Evolutionary conservation across 2,888 invertebrate species (phyloP), one percentile per base, ranked within the genome.

Genomic region (Lithophane leautieri): DNA sequence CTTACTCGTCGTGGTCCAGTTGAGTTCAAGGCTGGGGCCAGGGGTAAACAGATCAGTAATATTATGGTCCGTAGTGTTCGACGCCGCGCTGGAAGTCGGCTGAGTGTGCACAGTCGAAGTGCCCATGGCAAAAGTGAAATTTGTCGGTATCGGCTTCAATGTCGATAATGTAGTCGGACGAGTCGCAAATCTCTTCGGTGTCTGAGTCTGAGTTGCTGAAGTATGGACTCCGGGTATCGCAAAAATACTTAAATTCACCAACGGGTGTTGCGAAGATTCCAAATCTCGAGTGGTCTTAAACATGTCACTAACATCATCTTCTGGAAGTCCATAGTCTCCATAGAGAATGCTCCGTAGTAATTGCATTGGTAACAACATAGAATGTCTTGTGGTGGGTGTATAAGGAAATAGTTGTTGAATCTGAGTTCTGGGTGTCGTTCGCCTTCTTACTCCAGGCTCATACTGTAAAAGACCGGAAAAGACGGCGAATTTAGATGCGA

Each of bases 401-500:
- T 61, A 54, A 16, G 74, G 65, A 66, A 65, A 81, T 16, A 47
- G 52, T 28, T 80, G 52, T 44, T 61, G 52, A 44, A 58, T 66
- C n/a, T 14, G 25, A 54, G 19, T 28, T 25, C 34, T 78, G 52
- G 28, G 4, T 40, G 47, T 34, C 16, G 68, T 50, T 76, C 28
- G 76, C 63, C 52, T n/a, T 76, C 47, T 52, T 14, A 81, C 11
- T 60, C 12, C 28, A 50, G 42, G 44, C 14, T 42, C 58, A 52
- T 47, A 25, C 79, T 79, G 79, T 52, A 82, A 79, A 68, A 78
- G 58, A 80, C n/a, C 34, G 60, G 60, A 60, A 68, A 70, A 50
- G n/a, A 44, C 34, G 12, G 50, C 70, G 42, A 79, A 78, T 70
- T 76, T 56, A 76, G 50, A 44, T n/a, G 22, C 40, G 28, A 50